phyloP scores from a whole-genome alignment of 2,797 vertebrate species.

The Balearica regulorum region DNA sequence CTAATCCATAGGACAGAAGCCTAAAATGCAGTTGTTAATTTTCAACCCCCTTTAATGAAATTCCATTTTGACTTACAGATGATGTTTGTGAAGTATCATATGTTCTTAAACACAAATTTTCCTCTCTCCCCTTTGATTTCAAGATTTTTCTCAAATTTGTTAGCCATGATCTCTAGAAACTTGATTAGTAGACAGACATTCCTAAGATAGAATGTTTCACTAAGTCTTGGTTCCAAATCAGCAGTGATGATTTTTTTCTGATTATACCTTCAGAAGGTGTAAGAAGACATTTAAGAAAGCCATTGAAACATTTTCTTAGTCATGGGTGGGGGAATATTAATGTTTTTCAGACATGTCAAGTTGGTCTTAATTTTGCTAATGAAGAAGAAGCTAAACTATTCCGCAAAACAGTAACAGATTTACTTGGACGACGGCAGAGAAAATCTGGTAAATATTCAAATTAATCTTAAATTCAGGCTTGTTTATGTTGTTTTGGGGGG shows the following conservation, averaged over 20 bases:
- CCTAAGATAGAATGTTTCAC: not conserved
- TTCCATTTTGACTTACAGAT: not conserved
- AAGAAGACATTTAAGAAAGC: not conserved
- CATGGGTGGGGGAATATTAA: constrained; percentile 4
- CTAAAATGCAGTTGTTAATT: not conserved
- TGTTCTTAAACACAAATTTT: not conserved
- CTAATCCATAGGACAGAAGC: not conserved
- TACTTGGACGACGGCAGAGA: constrained; percentile 88
- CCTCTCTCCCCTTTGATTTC: not conserved
- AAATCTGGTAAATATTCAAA: constrained; percentile 83
- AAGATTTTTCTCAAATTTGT: not conserved
- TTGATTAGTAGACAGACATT: not conserved
- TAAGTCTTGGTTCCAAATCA: not conserved
- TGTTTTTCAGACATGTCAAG: constrained; percentile 86
- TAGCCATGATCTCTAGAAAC: not conserved
- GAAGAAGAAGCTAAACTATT: constrained; percentile 96
- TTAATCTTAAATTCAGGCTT: constrained; percentile 30
- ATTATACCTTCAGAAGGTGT: not conserved
- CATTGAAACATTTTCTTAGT: constrained; percentile 26
- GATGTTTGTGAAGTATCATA: not conserved
- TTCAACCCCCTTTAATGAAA: not conserved
- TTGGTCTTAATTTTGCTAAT: constrained; percentile 96
- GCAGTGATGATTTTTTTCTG: not conserved
- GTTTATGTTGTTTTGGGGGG: not conserved
- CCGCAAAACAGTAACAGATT: constrained; percentile 84